phyloP scores from a whole-genome alignment of 1,140 invertebrate species.

The Drosophila virilis region DNA sequence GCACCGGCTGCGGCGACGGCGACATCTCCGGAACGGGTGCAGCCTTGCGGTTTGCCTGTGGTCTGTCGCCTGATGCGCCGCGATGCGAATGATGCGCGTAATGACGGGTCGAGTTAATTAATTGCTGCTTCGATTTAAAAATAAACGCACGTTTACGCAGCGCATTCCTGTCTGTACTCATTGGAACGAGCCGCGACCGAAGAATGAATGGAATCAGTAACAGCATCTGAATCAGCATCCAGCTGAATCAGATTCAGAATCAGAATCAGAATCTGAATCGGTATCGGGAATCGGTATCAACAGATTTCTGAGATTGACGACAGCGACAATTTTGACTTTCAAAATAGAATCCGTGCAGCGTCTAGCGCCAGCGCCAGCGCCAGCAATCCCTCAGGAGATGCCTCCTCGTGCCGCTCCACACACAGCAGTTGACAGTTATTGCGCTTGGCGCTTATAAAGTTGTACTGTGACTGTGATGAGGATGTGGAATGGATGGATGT shows the following conservation, averaged over 20 bases:
- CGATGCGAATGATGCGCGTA: constrained; percentile 80
- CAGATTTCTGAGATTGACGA: constrained; percentile 60
- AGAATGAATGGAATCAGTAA: constrained; percentile 71
- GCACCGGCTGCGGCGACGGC: background rate
- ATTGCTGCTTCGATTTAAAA: constrained; percentile 82
- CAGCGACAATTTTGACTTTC: constrained; percentile 57
- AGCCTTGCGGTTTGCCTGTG: constrained; percentile 55
- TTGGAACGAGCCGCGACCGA: constrained; percentile 26
- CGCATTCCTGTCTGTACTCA: constrained; percentile 71
- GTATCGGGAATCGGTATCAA: constrained; percentile 43
- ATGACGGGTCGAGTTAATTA: constrained; percentile 81
- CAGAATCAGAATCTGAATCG: constrained; percentile 38
- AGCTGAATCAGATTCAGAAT: constrained; percentile 28
- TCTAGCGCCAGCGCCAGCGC: constrained; percentile 32
- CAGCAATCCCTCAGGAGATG: constrained; percentile 38
- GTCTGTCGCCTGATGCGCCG: constrained; percentile 77
- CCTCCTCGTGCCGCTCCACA: constrained; percentile 12
- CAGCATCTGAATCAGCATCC: constrained; percentile 39
- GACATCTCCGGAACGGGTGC: background rate
- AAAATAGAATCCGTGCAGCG: constrained; percentile 51
- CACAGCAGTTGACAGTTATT: constrained; percentile 61
- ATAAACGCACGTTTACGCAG: constrained; percentile 74
- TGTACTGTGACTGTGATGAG: constrained; percentile 36
- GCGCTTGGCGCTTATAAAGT: constrained; percentile 71
- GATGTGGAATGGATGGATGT: constrained; percentile 14